These are phyloP conservation scores for Dryobotodes eremita DNA, from an alignment of 2,888 invertebrate genomes.

Conservation along the genomic window DNA sequence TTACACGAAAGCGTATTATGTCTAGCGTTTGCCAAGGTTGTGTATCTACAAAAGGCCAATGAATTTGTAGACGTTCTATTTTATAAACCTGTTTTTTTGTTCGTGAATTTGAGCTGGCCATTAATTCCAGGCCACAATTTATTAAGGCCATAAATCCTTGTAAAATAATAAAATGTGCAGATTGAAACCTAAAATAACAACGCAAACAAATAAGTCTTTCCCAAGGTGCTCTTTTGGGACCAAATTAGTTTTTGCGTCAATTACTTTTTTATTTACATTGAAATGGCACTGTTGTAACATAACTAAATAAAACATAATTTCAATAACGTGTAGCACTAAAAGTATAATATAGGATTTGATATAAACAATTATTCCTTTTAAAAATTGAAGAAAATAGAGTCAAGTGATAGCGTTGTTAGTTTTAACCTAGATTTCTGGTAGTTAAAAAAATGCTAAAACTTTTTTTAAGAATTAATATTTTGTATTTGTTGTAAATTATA, in stretches of 20 bases:
- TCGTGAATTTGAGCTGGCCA: not conserved
- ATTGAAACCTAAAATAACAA: conserved; percentile 8
- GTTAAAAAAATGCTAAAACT: not conserved
- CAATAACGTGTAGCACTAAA: not conserved
- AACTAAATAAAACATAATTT: not conserved
- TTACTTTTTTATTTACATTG: not conserved
- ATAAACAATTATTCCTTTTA: not conserved
- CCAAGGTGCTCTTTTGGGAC: conserved; percentile 1
- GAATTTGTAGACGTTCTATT: not conserved
- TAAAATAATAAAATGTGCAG: not conserved
- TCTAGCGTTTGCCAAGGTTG: conserved; percentile 15
- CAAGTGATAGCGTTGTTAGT: not conserved
- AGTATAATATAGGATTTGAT: not conserved
- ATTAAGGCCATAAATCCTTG: too few species aligned
- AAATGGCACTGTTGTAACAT: not conserved
- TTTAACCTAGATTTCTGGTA: not conserved
- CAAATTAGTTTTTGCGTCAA: not conserved
- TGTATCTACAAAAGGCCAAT: conserved; percentile 6
- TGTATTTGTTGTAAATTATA: not conserved
- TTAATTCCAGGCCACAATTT: too few species aligned
- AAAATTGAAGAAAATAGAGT: not conserved
- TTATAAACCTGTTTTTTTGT: not conserved
- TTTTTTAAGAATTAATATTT: not conserved
- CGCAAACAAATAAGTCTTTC: not conserved
- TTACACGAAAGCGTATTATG: not conserved